Base-by-base conservation (phyloP, 1,140 invertebrate species). In the Araneus ventricosus region DNA sequence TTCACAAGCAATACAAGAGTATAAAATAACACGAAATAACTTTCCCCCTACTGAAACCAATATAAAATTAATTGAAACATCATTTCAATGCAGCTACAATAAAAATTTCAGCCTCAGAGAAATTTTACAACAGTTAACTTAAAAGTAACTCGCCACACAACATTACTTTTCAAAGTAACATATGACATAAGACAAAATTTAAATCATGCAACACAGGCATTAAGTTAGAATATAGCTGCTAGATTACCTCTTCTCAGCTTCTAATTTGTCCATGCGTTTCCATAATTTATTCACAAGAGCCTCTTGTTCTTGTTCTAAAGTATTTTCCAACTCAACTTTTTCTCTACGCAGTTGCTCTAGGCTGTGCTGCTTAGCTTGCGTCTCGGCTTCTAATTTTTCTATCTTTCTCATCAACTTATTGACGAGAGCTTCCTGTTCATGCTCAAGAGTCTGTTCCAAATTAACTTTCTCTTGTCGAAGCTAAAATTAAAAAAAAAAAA, bases 351-450 rank as follows among this genome's bases (percentile, higher is more conserved):
- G 96, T 95, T 99, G 98, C 95, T 99, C 99, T 93, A 99, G 96
- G 95, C 98, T 99, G 75, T 97, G 97, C 90, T 96, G 94, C 95
- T 99, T 99, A 61, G 97, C 97, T 93, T 98, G 96, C 10, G 98
- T 99, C 95, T 99, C 99, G 30, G 98, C 98, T 96, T 99, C 99
- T 17, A 99, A 96, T 96, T 99, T 99, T 95, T 99, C 98, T 95
- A 99, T 99, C 96, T 99, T 99, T 93, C 98, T 96, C 98, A 99
- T 99, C 87, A 99, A 96, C 95, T 99, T 99, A 95, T 99, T 99
- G 0, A 99, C 98, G 95, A 99, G 96, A 95, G 98, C 99, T 96
- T 99, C 99, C 95, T 99, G 99, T 95, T 99, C 99, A 95, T 99
- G 98, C 95, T 99, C 99, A 61, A 99, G 95, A 10, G 98, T 99